These are phyloP conservation scores for Coilia nasus DNA, from an alignment of 2,797 vertebrate species.

Conservation along the genomic window DNA sequence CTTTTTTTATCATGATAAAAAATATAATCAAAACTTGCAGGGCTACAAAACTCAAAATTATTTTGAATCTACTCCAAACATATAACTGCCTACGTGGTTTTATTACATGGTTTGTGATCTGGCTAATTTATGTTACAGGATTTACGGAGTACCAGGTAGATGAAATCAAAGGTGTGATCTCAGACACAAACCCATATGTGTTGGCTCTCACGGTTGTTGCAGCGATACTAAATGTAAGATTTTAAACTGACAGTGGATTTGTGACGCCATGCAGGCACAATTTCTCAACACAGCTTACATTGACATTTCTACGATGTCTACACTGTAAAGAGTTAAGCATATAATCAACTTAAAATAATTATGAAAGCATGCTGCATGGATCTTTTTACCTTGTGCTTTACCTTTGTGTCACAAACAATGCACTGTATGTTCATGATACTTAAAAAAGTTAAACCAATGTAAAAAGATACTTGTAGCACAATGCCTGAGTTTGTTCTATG, in stretches of 20 bases:
- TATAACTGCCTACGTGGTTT: background rate
- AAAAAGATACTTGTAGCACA: too few species aligned
- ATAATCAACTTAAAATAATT: too few species aligned
- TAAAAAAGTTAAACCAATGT: too few species aligned
- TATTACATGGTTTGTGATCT: background rate
- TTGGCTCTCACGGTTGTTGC: conserved; percentile 85
- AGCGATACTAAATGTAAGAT: conserved; percentile 7
- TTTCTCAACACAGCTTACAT: background rate
- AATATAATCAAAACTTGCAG: too few species aligned
- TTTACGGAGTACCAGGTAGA: conserved; percentile 95
- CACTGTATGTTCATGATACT: too few species aligned
- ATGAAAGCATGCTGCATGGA: too few species aligned
- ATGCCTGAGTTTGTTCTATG: too few species aligned
- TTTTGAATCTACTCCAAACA: too few species aligned
- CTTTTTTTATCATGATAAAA: too few species aligned
- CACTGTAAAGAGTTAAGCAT: too few species aligned
- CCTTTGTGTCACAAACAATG: too few species aligned
- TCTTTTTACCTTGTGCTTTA: background rate
- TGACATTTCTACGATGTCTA: background rate
- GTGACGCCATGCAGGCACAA: background rate
- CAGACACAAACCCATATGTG: conserved; percentile 90
- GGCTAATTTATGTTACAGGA: conserved; percentile 68
- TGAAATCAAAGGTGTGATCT: conserved; percentile 93
- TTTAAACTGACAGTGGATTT: background rate
- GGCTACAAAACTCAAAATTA: too few species aligned